phyloP scores from a whole-genome alignment of 2,888 invertebrate genomes.

The Netelia fuscicornis region DNA sequence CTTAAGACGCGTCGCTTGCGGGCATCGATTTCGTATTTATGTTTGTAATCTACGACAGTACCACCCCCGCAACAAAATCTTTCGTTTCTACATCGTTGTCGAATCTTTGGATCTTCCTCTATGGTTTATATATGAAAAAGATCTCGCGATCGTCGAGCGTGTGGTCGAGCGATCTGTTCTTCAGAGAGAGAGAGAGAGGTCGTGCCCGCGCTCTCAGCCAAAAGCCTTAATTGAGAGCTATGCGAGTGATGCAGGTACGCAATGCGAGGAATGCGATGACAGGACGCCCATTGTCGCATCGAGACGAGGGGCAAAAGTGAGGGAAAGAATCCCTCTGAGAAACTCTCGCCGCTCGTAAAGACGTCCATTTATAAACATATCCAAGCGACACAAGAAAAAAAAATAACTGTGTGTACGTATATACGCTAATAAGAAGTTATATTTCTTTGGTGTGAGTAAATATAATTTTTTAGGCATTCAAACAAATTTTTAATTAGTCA shows the following conservation, averaged over 20 bases:
- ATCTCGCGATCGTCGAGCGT: slow-evolving; percentile 46
- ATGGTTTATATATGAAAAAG: slow-evolving; percentile 23
- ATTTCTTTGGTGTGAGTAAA: too few relatives aligned
- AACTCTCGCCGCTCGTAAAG: slow-evolving; percentile 25
- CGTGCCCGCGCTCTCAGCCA: slow-evolving; percentile 6
- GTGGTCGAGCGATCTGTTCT: slow-evolving; percentile 52
- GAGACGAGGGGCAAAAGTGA: slow-evolving; percentile 52
- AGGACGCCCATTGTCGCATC: slow-evolving; percentile 77
- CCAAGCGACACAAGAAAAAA: not conserved
- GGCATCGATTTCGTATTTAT: slow-evolving; percentile 75
- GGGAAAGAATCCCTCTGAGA: slow-evolving; percentile 48
- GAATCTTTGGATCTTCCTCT: not conserved
- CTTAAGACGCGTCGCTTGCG: slow-evolving; percentile 47
- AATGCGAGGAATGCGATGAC: slow-evolving; percentile 73
- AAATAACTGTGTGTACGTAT: not conserved
- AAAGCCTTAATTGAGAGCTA: slow-evolving; percentile 78
- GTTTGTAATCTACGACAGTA: slow-evolving; percentile 3
- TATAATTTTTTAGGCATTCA: too few relatives aligned
- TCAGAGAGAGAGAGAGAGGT: slow-evolving; percentile 12
- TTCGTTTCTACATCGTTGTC: slow-evolving; percentile 41
- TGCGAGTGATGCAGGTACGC: slow-evolving; percentile 75
- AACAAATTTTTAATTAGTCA: too few relatives aligned
- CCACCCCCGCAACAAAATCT: slow-evolving; percentile 16
- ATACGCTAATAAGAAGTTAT: too few relatives aligned
- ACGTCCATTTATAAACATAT: not conserved